Evolutionary conservation across 2,888 invertebrate genomes (phyloP).

Genomic region (Glaucopsyche alexis): DNA sequence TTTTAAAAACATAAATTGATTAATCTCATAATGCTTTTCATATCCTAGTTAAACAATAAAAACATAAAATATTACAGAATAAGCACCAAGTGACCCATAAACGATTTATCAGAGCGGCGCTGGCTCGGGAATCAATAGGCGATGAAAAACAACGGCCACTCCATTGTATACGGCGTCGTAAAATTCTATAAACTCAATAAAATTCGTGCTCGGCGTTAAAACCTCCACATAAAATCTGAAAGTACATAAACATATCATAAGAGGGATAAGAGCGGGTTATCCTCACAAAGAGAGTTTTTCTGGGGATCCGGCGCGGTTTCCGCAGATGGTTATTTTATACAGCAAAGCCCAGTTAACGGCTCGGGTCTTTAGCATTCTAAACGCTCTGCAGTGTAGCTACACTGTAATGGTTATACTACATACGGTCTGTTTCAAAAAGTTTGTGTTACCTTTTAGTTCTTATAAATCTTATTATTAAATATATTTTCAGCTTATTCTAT

Average conservation of each 20-base stretch:
- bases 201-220: conserved; percentile 77
- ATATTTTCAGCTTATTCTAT: too few relatives aligned
- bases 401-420: not conserved
- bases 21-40: not conserved
- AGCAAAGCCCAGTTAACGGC: conserved; percentile 70
- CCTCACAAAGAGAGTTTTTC: conserved; percentile 75
- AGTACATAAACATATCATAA: conserved; percentile 81
- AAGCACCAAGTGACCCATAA: conserved; percentile 41
- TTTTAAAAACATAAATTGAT: not conserved
- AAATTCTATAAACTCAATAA: conserved; percentile 80
- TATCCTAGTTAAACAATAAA: conserved; percentile 5
- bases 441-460: not conserved
- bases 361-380: conserved; percentile 48
- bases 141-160: conserved; percentile 75
- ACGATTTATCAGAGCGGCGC: conserved; percentile 50
- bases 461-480: not conserved
- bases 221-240: conserved; percentile 78
- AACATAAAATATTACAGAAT: conserved; percentile 6
- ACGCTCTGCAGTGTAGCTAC: conserved; percentile 40
- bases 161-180: conserved; percentile 70
- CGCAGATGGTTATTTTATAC: conserved; percentile 79
- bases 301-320: conserved; percentile 71
- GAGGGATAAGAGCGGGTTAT: conserved; percentile 73
- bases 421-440: not conserved
- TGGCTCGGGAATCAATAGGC: conserved; percentile 67